Conservation (phyloP, 2,888 invertebrate species). For the Latrodectus hesperus region DNA sequence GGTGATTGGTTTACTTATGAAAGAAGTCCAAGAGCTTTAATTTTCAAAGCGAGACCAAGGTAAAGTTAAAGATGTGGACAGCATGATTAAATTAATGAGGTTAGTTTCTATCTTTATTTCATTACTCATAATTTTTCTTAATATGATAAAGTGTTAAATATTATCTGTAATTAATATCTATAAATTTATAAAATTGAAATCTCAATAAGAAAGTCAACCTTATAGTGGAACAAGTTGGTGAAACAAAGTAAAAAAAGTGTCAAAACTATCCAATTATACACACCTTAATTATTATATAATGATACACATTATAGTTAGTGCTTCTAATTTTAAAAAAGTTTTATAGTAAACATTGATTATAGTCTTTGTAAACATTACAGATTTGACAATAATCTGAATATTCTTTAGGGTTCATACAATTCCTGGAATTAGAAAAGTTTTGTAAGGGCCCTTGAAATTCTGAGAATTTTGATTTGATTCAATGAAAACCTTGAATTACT, state of each 20-base stretch:
- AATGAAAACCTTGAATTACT: no score
- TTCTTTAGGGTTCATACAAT: not conserved
- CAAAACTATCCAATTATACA: not conserved
- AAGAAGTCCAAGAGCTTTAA: conserved; percentile 80
- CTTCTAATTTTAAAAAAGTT: no score
- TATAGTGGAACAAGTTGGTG: not conserved
- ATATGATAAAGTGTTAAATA: not conserved
- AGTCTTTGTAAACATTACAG: no score
- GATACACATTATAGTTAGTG: no score
- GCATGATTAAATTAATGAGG: conserved; percentile 80
- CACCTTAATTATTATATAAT: not conserved
- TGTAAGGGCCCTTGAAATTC: not conserved
- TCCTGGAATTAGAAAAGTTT: not conserved
- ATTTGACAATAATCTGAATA: no score
- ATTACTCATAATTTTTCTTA: not conserved
- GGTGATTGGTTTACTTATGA: conserved; percentile 81
- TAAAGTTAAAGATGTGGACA: conserved; percentile 78
- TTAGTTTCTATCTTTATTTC: conserved; percentile 66
- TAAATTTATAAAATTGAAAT: not conserved
- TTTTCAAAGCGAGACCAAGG: conserved; percentile 80
- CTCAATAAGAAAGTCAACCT: not conserved
- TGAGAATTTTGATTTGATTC: no score
- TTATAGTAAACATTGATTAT: no score
- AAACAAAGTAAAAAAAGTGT: not conserved
- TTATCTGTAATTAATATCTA: not conserved